These are phyloP conservation scores for Branchipolynoe longqiensis DNA, from an alignment of 2,888 invertebrate genomes.

Conservation along the genomic window DNA sequence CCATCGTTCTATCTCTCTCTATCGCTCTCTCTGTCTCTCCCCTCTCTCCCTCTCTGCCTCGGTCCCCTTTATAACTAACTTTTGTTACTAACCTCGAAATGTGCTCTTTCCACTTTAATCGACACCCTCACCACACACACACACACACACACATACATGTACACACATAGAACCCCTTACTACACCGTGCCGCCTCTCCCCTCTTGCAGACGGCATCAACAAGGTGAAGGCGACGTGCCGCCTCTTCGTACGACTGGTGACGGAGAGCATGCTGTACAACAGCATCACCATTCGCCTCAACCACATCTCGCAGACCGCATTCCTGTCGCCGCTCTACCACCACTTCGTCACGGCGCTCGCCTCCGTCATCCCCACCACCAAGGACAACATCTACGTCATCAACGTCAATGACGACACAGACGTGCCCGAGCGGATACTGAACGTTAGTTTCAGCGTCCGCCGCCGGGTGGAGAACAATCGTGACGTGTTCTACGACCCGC, in stretches of 20 bases:
- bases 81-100: too few relatives aligned
- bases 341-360: constrained; percentile 95
- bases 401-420: constrained; percentile 96
- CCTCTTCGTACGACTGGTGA: constrained; percentile 93
- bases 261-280: constrained; percentile 95
- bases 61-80: too few relatives aligned
- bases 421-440: constrained; percentile 89
- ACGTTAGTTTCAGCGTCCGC: constrained; percentile 95
- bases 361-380: constrained; percentile 94
- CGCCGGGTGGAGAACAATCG: constrained; percentile 69
- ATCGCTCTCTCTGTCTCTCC: too few relatives aligned
- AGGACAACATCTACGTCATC: constrained; percentile 95
- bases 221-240: constrained; percentile 96
- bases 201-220: constrained; percentile 91
- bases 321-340: constrained; percentile 92
- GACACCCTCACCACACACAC: too few relatives aligned
- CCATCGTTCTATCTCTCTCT: too few relatives aligned
- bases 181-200: background rate
- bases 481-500: constrained; percentile 91
- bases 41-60: too few relatives aligned
- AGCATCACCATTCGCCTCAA: constrained; percentile 95
- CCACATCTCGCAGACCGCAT: constrained; percentile 95
- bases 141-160: background rate
- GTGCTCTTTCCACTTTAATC: too few relatives aligned
- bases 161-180: background rate